Evolutionary conservation across 1,140 invertebrate species (phyloP).

Genomic region (Bradysia coprophila): DNA sequence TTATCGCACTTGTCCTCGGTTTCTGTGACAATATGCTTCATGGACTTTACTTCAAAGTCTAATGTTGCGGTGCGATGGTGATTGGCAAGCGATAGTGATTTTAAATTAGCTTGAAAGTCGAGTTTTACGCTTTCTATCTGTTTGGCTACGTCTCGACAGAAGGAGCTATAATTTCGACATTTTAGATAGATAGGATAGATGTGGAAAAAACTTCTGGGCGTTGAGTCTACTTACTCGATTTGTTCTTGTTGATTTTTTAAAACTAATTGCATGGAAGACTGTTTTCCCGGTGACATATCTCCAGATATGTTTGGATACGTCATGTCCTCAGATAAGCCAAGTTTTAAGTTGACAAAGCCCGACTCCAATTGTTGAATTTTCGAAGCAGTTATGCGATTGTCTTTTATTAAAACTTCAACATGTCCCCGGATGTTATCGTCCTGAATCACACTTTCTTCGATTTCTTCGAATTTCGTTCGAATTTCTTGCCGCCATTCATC

Average conservation of each 20-base stretch:
- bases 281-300: too few species aligned
- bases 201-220: too few species aligned
- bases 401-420: background rate
- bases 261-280: too few species aligned
- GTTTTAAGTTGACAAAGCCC: too few species aligned
- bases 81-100: slow-evolving; percentile 6
- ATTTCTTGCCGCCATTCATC: background rate
- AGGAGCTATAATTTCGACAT: too few species aligned
- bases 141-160: too few species aligned
- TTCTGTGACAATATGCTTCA: slow-evolving; percentile 21
- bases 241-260: too few species aligned
- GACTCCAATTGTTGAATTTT: background rate
- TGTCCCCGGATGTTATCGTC: background rate
- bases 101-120: background rate
- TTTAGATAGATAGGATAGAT: too few species aligned
- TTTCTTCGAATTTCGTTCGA: slow-evolving; percentile 1
- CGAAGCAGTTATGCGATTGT: background rate
- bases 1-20: slow-evolving; percentile 22
- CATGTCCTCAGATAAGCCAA: too few species aligned
- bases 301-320: too few species aligned
- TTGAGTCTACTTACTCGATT: too few species aligned
- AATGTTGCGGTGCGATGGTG: slow-evolving; percentile 10
- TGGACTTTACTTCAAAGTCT: slow-evolving; percentile 20
- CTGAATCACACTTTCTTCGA: slow-evolving; percentile 1
- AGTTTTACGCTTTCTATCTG: too few species aligned